Evolutionary conservation across 2,113 vertebrate species (phyloP).

Genomic region (Pitta sordida): DNA sequence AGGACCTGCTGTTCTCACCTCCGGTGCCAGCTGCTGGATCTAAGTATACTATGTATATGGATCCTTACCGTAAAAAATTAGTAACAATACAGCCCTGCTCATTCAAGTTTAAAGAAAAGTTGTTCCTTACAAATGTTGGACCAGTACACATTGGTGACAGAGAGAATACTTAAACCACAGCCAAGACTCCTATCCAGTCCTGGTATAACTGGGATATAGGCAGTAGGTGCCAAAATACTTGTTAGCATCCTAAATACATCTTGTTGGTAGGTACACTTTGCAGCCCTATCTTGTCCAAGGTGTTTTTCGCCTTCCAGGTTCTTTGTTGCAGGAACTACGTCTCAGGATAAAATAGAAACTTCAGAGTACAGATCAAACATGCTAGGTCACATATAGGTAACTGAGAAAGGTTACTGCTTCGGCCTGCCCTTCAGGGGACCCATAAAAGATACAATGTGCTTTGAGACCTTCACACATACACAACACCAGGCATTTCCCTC

Average conservation of each 20-base stretch:
- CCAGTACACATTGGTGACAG: not conserved
- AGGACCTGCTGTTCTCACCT: not conserved
- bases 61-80: not conserved
- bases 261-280: not conserved
- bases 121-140: not conserved
- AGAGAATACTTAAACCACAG: not conserved
- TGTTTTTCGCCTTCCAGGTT: not conserved
- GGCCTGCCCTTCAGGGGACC: not conserved
- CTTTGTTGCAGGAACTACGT: not conserved
- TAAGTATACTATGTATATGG: not conserved
- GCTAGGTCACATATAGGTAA: not conserved
- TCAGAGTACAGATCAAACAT: not conserved
- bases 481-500: no score
- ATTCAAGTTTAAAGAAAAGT: not conserved
- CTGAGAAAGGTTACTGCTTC: not conserved
- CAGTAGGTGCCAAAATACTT: not conserved
- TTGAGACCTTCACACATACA: not conserved
- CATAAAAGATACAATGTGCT: not conserved
- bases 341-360: not conserved
- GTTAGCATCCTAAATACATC: not conserved
- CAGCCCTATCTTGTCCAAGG: not conserved
- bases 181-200: not conserved
- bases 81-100: not conserved
- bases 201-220: not conserved
- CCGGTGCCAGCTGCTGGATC: not conserved